These are phyloP conservation scores for Zeuzera pyrina DNA, from an alignment of 2,888 invertebrate species.

Conservation along the genomic window DNA sequence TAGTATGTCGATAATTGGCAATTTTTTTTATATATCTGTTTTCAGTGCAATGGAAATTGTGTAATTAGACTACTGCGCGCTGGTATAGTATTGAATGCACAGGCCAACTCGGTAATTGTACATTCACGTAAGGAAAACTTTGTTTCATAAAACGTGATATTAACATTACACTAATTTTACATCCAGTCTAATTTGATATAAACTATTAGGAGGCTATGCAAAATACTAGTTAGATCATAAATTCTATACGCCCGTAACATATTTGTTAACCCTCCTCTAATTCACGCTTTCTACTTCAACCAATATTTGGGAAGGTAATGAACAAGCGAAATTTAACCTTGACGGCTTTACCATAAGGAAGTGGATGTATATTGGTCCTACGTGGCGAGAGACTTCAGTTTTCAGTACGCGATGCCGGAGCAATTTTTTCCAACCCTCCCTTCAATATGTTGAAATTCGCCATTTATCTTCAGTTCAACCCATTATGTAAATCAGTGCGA, in stretches of 20 bases:
- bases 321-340: background rate
- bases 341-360: constrained; percentile 1
- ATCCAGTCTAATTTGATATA: too few relatives aligned
- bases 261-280: constrained; percentile 35
- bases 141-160: too few relatives aligned
- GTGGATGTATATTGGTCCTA: too few relatives aligned
- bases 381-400: background rate
- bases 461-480: constrained; percentile 48
- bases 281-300: constrained; percentile 22
- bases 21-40: too few relatives aligned
- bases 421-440: constrained; percentile 54
- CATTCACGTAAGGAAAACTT: too few relatives aligned
- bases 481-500: constrained; percentile 50
- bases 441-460: constrained; percentile 55
- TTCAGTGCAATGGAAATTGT: too few relatives aligned
- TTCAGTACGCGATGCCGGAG: constrained; percentile 36
- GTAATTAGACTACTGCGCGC: too few relatives aligned
- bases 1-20: too few relatives aligned
- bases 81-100: too few relatives aligned
- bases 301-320: background rate
- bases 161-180: too few relatives aligned
- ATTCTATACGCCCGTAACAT: constrained; percentile 32
- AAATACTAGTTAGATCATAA: constrained; percentile 31
- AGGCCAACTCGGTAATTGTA: too few relatives aligned
- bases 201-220: too few relatives aligned